A percentile compares a stretch with the other conserved stretches of the same genome.
Conservation (phyloP, 1,140 invertebrate species). For the Calephelis virginiensis region DNA sequence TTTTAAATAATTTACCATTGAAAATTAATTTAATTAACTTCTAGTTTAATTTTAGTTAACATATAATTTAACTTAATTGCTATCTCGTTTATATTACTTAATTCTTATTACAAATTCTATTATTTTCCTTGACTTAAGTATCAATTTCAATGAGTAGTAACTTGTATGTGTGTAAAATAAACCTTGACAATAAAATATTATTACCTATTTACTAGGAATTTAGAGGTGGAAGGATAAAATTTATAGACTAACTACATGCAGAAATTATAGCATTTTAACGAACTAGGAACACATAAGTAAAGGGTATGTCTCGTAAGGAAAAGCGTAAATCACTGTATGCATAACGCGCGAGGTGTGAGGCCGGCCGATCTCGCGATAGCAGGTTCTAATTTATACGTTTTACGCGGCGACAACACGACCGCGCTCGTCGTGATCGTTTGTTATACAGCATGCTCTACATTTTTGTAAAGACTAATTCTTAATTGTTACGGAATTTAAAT, state of each 20-base stretch:
- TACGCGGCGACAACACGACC: constrained; percentile 72
- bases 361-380: constrained; percentile 69
- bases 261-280: constrained; percentile 18
- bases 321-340: constrained; percentile 61
- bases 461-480: not conserved
- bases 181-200: constrained; percentile 4
- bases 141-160: not conserved
- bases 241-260: constrained; percentile 12
- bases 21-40: no score
- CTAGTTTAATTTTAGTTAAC: no score
- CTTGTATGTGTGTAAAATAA: not conserved
- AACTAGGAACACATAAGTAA: constrained; percentile 40
- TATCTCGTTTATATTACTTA: no score
- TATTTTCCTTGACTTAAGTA: no score
- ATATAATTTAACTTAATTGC: no score
- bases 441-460: constrained; percentile 42
- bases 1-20: no score
- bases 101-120: no score
- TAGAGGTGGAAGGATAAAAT: constrained; percentile 19
- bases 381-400: constrained; percentile 73
- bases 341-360: constrained; percentile 74
- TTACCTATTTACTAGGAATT: constrained; percentile 19
- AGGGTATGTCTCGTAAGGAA: constrained; percentile 50
- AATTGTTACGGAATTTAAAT: not conserved
- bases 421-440: constrained; percentile 44